Evolutionary conservation across 2,888 invertebrate species (phyloP), one percentile per base, ranked within the genome.

Genomic region (Trissolcus brochymenae): DNA sequence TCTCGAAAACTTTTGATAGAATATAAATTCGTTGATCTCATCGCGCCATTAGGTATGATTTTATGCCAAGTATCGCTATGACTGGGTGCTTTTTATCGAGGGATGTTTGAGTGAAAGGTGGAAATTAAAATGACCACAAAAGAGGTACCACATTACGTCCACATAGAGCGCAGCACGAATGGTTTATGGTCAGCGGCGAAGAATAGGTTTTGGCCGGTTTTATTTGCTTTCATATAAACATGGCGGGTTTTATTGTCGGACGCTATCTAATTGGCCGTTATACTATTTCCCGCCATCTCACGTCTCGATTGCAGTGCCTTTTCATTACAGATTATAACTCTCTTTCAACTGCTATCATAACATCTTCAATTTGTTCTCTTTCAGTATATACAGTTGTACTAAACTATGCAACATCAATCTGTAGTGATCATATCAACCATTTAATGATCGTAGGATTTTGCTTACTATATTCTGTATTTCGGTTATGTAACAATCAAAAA

Each of bases 201-300:
- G 79, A 79, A 74, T 80, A 80, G 82, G 1, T 35, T 35, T 11
- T 17, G 11, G 80, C 79, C 78, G 81, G 81, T 82, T 84, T 85
- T 85, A 84, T 84, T 46, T 83, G 83, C 84, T 83, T 83, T 79
- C 81, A 82, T 84, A 85, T 86, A 85, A 84, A 86, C 83, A 86
- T 84, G 84, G 83, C 82, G 83, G 82, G 82, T 84, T 86, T 86
- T 86, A 86, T 84, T 84, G 85, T 86, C 86, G 85, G 85, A 85
- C 84, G 86, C 86, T 86, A 85, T 86, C 86, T 86, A 86, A 86
- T 86, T 86, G 86, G 83, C 85, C 84, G 82, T 84, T 83, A n/a
- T n/a, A 83, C 81, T 79, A 72, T 62, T 70, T 71, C 46, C 51
- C 51, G 66, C 72, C 62, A 71, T 79, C 80, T 74, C 68, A 75